Conservation (phyloP, 1,140 invertebrate genomes). For the Pogonomyrmex californicus region DNA sequence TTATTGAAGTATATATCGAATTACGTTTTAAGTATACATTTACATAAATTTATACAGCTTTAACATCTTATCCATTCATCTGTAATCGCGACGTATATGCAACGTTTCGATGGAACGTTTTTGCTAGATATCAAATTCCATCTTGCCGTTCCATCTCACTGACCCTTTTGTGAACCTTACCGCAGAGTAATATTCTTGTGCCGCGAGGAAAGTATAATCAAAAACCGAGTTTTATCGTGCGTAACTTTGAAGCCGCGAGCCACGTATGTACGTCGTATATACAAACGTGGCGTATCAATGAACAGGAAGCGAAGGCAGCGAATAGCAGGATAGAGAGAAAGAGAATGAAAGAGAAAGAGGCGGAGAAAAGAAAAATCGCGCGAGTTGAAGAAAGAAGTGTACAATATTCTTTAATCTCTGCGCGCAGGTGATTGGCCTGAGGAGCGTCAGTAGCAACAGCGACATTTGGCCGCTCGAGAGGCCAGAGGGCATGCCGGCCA, state of each 20-base stretch:
- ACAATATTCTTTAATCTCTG: slow-evolving; percentile 56
- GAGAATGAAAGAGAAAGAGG: slow-evolving; percentile 7
- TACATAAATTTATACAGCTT: neutral
- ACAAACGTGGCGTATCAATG: slow-evolving; percentile 18
- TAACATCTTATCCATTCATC: neutral
- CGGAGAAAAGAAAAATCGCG: neutral
- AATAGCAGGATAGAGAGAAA: slow-evolving; percentile 15
- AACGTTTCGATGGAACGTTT: neutral
- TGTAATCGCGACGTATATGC: neutral
- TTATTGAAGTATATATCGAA: neutral
- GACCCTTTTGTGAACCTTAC: neutral
- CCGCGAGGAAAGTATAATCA: neutral
- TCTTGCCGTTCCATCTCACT: slow-evolving; percentile 12
- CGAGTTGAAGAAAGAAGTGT: slow-evolving; percentile 40
- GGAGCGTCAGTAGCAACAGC: slow-evolving; percentile 86
- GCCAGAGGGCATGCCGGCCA: slow-evolving; percentile 93
- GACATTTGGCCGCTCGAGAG: slow-evolving; percentile 93
- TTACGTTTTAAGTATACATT: neutral
- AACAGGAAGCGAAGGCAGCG: slow-evolving; percentile 14
- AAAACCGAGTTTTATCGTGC: slow-evolving; percentile 36
- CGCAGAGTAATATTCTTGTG: slow-evolving; percentile 11
- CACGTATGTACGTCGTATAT: neutral
- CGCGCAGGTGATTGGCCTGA: slow-evolving; percentile 83
- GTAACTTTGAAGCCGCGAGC: slow-evolving; percentile 20
- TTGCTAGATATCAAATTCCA: neutral